phyloP scores from a whole-genome alignment of 2,888 invertebrate genomes.

The Andrena chrysosceles region DNA sequence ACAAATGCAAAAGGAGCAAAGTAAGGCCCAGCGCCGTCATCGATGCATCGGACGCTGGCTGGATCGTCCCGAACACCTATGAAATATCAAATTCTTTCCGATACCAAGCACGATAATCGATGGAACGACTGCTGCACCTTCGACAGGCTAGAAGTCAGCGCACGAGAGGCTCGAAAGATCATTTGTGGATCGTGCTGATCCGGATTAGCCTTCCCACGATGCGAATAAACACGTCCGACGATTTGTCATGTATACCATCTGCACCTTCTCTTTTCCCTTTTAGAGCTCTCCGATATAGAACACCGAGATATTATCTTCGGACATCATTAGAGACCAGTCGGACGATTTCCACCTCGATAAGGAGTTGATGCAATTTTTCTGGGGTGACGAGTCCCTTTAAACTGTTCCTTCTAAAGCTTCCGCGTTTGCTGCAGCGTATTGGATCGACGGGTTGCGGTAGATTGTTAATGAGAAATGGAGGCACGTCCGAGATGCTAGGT shows the following conservation, averaged over 20 bases:
- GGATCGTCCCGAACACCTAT: conserved; percentile 31
- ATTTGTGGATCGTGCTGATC: conserved; percentile 56
- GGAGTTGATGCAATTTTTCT: too few species aligned
- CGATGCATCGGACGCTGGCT: not conserved
- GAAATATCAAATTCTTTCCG: conserved; percentile 59
- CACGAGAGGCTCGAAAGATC: conserved; percentile 50
- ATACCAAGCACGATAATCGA: conserved; percentile 55
- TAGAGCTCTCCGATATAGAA: not conserved
- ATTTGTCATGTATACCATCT: conserved; percentile 13
- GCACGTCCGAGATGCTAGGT: too few species aligned
- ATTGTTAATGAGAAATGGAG: too few species aligned
- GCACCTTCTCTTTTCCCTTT: not conserved
- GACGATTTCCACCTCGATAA: too few species aligned
- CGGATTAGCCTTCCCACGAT: conserved; percentile 61
- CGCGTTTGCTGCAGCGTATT: too few species aligned
- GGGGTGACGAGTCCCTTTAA: too few species aligned
- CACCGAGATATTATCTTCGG: not conserved
- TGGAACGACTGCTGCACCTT: conserved; percentile 61
- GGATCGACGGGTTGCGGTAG: too few species aligned
- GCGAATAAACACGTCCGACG: not conserved
- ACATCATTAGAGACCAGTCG: conserved; percentile 1
- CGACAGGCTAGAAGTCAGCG: conserved; percentile 49
- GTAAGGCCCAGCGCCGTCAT: conserved; percentile 25
- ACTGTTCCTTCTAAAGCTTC: too few species aligned
- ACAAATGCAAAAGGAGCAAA: conserved; percentile 1